These are phyloP conservation scores for Mustela nigripes DNA, from an alignment of 2,113 vertebrate genomes.

Conservation along the genomic window DNA sequence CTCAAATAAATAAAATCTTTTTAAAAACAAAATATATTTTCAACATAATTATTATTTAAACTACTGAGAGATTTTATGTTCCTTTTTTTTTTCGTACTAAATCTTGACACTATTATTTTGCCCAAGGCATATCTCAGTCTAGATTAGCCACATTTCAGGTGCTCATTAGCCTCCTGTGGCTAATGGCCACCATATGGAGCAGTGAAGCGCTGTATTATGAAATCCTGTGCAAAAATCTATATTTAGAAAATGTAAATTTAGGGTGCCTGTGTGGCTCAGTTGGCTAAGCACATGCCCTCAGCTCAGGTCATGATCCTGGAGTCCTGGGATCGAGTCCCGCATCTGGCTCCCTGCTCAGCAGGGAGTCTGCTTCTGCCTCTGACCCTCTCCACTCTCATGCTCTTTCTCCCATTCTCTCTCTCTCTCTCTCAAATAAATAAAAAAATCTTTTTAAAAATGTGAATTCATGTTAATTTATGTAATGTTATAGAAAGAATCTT, in stretches of 20 bases:
- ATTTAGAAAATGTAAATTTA: neutral
- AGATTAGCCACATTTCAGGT: neutral
- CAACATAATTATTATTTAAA: conserved; percentile 17
- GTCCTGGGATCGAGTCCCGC: too few species aligned
- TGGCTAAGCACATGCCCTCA: too few species aligned
- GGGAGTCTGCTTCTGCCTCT: too few species aligned
- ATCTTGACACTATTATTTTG: neutral
- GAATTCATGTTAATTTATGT: neutral
- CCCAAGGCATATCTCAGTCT: neutral
- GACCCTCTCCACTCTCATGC: too few species aligned
- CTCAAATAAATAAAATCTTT: neutral
- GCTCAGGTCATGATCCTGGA: too few species aligned
- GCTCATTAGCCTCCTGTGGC: neutral
- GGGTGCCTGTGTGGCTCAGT: too few species aligned
- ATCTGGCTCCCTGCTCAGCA: too few species aligned
- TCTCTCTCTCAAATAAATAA: too few species aligned
- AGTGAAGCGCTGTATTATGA: neutral
- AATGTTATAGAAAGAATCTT: neutral
- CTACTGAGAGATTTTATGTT: neutral
- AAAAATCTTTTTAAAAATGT: too few species aligned
- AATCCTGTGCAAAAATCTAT: neutral
- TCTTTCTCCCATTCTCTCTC: too few species aligned
- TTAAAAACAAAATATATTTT: neutral
- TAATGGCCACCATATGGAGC: neutral
- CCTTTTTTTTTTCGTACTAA: neutral